These are phyloP conservation scores for Callopanchax toddi DNA, from an alignment of 2,113 vertebrate genomes.

Conservation along the genomic window DNA sequence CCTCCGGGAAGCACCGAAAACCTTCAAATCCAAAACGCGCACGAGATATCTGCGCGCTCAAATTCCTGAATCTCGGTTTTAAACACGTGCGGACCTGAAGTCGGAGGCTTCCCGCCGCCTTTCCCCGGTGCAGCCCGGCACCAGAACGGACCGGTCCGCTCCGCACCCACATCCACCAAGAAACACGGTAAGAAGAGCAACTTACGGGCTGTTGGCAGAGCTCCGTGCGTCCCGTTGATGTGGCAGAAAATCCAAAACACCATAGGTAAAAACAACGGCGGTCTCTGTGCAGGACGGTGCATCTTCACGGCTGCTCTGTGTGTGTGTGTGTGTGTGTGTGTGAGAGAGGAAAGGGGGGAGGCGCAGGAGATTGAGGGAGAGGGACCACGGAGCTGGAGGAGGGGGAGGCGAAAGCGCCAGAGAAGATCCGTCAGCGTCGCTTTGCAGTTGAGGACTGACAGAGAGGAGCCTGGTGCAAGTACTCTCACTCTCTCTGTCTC, in stretches of 20 bases:
- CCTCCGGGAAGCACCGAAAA: too few species aligned
- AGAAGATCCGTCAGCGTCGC: conserved; percentile 56
- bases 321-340: too few species aligned
- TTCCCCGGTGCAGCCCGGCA: not conserved
- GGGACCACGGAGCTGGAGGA: conserved; percentile 24
- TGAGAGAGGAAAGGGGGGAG: not conserved
- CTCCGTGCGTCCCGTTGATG: conserved; percentile 68
- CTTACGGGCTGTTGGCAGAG: conserved; percentile 82
- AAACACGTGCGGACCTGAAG: conserved; percentile 34
- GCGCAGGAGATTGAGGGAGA: conserved; percentile 20
- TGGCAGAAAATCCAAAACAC: conserved; percentile 79
- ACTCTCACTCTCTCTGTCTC: conserved; percentile 26
- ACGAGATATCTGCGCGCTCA: not conserved
- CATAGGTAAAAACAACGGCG: conserved; percentile 54
- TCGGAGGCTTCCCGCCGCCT: conserved; percentile 1
- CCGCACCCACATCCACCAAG: not conserved
- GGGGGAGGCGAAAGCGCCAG: conserved; percentile 33
- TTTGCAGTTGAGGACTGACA: conserved; percentile 62
- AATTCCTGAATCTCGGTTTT: not conserved
- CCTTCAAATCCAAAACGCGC: not conserved
- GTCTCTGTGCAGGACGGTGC: conserved; percentile 66
- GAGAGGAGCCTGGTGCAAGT: conserved; percentile 52
- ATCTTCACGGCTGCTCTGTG: conserved; percentile 64
- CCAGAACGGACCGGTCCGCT: not conserved
- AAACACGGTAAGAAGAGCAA: conserved; percentile 48